Evolutionary conservation across 2,797 vertebrate genomes (phyloP).

Genomic region (Falco novaeseelandiae): DNA sequence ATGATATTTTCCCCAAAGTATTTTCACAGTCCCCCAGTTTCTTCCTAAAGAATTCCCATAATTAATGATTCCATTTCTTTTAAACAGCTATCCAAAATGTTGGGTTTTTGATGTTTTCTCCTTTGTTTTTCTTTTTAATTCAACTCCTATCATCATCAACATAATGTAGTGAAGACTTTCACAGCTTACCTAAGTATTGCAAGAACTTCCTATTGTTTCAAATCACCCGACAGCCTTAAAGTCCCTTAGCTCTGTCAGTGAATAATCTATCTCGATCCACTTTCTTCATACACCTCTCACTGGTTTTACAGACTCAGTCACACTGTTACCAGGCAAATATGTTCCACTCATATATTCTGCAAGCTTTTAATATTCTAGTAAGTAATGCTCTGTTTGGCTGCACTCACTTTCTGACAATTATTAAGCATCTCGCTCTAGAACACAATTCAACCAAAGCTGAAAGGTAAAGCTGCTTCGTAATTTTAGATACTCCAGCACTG

Average conservation of each 20-base stretch:
- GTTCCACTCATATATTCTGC: not conserved
- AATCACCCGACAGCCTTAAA: not conserved
- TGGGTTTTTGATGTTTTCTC: not conserved
- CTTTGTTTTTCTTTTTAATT: not conserved
- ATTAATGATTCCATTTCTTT: not conserved
- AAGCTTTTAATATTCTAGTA: not conserved
- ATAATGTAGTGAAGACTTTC: not conserved
- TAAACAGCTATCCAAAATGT: not conserved
- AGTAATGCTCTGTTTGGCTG: not conserved
- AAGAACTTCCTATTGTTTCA: not conserved
- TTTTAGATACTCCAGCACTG: not conserved
- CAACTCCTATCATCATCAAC: not conserved
- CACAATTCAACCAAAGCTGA: not conserved
- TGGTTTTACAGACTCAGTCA: not conserved
- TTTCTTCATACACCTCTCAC: not conserved
- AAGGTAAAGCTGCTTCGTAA: not conserved
- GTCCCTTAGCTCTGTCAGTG: not conserved
- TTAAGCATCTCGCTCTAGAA: not conserved
- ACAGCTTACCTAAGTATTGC: not conserved
- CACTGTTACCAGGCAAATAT: not conserved
- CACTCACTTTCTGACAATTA: not conserved
- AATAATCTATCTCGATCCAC: not conserved
- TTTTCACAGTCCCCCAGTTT: not conserved
- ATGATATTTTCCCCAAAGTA: not conserved
- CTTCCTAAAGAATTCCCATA: not conserved